Base-by-base conservation (phyloP, 2,113 vertebrate species). In the Himantopus leucocephalus region DNA sequence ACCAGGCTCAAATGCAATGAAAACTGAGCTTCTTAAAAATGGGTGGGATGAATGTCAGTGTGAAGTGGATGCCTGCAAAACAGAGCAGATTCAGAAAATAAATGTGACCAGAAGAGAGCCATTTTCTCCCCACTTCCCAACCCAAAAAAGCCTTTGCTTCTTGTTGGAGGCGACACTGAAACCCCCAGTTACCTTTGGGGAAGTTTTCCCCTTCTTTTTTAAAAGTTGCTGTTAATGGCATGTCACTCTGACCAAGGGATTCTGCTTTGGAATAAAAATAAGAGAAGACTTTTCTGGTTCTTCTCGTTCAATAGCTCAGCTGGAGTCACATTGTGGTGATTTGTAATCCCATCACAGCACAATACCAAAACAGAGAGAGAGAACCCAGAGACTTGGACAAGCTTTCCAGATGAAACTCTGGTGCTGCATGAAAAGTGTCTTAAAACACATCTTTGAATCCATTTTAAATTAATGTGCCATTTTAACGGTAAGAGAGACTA, bases 301-400 rank as follows among this genome's bases (percentile, higher is more conserved):
- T 59, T 29, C 21, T 80, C 5, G 5, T 81, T 60, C 43, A 52
- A 0, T 23, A 67, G 26, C 37, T 92, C 70, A 48, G 50, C 34
- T 63, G 56, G 32, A 87, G 6, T 66, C 64, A 85, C 0, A 0
- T 18, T 4, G 0, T 14, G n/a, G 32, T 72, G 34, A 19, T 8
- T 77, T 90, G 41, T 58, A 73, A 85, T 58, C 13, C 47, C 11
- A 6, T 35, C 53, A 70, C 37, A 58, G 70, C 16, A 80, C 56
- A 92, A 35, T 16, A 77, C 16, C 34, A 60, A 58, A 87, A 71
- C 29, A 75, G 24, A 27, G 34, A 59, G 60, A 73, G 41, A 86
- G 22, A 80, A 76, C 14, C 6, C 63, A 64, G 9, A 34, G 2
- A 63, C 29, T 6, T 13, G 11, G 39, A 62, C n/a, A 41, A 84